Evolutionary conservation across 2,113 vertebrate species (phyloP), one percentile per base, ranked within the genome.

Genomic region (Zapornia atra): DNA sequence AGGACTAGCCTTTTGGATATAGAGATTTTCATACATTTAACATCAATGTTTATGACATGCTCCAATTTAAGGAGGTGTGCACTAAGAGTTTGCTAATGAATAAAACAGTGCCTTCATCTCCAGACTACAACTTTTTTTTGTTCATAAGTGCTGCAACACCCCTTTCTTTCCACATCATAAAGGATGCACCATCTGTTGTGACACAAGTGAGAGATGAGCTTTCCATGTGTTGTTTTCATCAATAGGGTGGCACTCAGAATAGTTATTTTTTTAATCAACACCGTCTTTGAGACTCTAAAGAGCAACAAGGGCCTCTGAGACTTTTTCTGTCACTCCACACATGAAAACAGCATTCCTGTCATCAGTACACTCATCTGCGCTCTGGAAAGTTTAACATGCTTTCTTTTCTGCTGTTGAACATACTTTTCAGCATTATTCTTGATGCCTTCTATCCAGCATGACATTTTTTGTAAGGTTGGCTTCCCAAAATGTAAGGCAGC

Each of bases 191-290:
- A 92, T 92, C 91, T 94, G 94, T 54, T 92, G 59, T 18, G 22
- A 77, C 64, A 70, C 71, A 75, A 93, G 50, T 64, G 54, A 95
- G 92, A 88, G 20, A 92, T 66, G 56, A 94, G 76, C 36, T 81
- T 90, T n/a, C 80, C 64, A 83, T 70, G 91, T 92, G 85, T 51
- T 93, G 59, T 95, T 93, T 92, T 93, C 76, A 88, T 83, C 91
- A 83, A 51, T 33, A 90, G 13, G 6, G 46, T 81, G 56, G 17
- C 80, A 70, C 24, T 86, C 51, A 65, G 56, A 88, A 73, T 42
- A 86, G 77, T 21, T 94, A 15, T 75, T 80, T 88, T 94, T 95
- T 65, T 44, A 90, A 90, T 66, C 85, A 96, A 18, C 0, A 0
- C 19, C 2, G 0, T 66, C 64, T 90, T 90, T 77, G 76, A 59